Conservation (phyloP, 2,113 vertebrate species). For the Passer domesticus region DNA sequence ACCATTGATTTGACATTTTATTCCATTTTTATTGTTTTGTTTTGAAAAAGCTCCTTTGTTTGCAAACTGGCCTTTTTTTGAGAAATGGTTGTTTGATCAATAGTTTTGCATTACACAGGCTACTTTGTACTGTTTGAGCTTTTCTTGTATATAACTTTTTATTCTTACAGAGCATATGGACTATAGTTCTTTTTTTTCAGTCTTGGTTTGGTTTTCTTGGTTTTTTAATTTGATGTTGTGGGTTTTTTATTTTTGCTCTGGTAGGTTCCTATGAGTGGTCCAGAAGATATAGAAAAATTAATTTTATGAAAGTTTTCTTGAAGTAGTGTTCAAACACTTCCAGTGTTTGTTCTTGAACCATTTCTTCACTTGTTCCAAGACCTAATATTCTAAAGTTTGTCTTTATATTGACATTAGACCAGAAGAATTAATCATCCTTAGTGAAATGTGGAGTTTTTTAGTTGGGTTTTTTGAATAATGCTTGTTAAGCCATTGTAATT, state of each 20-base stretch:
- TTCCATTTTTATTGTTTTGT: not conserved
- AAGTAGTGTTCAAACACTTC: not conserved
- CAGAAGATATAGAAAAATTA: not conserved
- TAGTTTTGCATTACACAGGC: not conserved
- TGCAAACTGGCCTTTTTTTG: not conserved
- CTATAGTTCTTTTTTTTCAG: rapidly evolving
- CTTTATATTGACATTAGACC: not conserved
- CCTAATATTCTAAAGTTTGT: not conserved
- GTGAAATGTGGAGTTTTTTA: not conserved
- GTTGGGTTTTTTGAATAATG: not conserved
- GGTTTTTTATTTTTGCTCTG: not conserved
- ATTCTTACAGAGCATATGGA: not conserved
- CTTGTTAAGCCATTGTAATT: not conserved
- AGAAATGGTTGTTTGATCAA: not conserved
- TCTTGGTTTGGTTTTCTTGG: not conserved
- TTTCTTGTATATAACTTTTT: not conserved
- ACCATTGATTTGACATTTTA: not conserved
- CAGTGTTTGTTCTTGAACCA: not conserved
- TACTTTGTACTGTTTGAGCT: not conserved
- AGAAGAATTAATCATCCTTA: not conserved
- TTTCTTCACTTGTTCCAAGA: not conserved
- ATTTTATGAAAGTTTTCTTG: not conserved
- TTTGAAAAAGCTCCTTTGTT: not conserved
- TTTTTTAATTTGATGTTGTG: not conserved
- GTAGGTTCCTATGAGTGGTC: not conserved